Conservation (phyloP, 2,113 vertebrate species). For the Anthoscopus minutus region DNA sequence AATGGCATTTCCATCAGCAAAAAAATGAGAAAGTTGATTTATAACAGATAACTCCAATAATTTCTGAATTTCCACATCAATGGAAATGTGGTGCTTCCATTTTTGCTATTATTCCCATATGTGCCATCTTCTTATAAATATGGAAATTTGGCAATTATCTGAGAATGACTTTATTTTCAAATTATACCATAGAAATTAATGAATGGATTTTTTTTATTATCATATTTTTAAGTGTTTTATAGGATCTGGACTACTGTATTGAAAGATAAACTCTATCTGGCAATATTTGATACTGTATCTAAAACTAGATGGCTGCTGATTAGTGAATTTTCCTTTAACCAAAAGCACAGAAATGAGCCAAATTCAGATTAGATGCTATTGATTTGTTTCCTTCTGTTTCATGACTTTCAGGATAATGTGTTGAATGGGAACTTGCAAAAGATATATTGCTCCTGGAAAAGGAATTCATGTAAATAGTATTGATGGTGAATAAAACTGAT, state of each 20-base stretch:
- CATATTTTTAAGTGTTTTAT: neutral
- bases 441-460: neutral
- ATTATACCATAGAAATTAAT: neutral
- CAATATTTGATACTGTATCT: neutral
- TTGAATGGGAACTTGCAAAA: neutral
- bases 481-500: neutral
- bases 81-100: conserved; percentile 35
- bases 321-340: neutral
- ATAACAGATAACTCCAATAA: conserved; percentile 39
- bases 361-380: neutral
- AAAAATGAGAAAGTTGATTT: conserved; percentile 43
- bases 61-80: conserved; percentile 64
- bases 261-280: neutral
- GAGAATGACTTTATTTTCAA: conserved; percentile 20
- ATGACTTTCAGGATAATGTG: neutral
- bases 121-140: conserved; percentile 55
- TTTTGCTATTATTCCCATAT: conserved; percentile 52
- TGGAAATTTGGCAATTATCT: conserved; percentile 59
- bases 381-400: neutral
- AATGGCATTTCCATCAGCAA: conserved; percentile 39
- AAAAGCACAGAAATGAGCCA: neutral
- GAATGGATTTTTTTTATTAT: neutral
- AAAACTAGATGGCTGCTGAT: neutral
- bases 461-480: neutral
- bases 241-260: neutral